phyloP scores from a whole-genome alignment of 2,797 vertebrate species.

The Alectoris magna region DNA sequence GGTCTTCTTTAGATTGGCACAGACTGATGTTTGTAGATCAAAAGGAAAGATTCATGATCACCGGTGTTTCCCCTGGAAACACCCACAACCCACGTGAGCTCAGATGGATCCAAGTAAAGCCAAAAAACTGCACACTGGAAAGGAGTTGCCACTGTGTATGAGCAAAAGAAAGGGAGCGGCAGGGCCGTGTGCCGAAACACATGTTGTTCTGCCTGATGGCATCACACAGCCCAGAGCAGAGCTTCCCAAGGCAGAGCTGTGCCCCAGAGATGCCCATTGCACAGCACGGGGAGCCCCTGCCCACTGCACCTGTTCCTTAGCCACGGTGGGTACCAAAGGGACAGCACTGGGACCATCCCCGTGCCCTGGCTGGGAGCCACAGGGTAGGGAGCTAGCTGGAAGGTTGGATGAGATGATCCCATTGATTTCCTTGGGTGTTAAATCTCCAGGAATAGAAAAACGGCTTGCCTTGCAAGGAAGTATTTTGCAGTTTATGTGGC shows the following conservation, averaged over 20 bases:
- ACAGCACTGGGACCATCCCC: neutral
- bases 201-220: accelerated
- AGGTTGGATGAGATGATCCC: neutral
- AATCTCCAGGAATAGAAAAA: conserved; percentile 53
- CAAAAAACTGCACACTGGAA: neutral
- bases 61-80: conserved; percentile 36
- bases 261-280: neutral
- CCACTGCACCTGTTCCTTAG: accelerated
- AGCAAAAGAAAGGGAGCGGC: neutral
- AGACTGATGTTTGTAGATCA: conserved; percentile 52
- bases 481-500: conserved; percentile 32
- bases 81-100: neutral
- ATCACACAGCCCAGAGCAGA: neutral
- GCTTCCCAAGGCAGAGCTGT: neutral
- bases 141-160: neutral
- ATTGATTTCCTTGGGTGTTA: conserved; percentile 28
- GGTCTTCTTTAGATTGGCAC: conserved; percentile 11
- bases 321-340: neutral
- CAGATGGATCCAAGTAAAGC: conserved; percentile 7
- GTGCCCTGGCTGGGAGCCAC: neutral
- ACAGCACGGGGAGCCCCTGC: neutral
- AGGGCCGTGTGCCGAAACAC: neutral
- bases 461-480: conserved; percentile 46
- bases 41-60: conserved; percentile 61
- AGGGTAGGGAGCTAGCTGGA: accelerated